Conservation (phyloP, 2,888 invertebrate species). For the Macrosiphum euphorbiae region DNA sequence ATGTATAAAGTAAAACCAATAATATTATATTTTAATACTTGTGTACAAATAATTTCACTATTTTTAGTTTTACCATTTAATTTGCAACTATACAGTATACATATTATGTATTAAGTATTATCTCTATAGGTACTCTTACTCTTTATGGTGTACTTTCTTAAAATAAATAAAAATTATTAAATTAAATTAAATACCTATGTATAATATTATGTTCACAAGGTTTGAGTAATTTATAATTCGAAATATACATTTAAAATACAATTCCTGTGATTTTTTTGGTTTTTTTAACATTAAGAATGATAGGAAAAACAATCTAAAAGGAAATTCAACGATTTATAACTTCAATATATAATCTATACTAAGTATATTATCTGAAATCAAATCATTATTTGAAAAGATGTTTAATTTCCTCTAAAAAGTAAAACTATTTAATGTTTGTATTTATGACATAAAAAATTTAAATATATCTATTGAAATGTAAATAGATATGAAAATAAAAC, state of each 20-base stretch:
- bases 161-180: background rate
- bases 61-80: background rate
- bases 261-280: background rate
- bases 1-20: background rate
- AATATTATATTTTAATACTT: background rate
- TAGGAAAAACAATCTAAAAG: background rate
- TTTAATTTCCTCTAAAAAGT: background rate
- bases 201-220: background rate
- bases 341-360: background rate
- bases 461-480: background rate
- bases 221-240: background rate
- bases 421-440: background rate
- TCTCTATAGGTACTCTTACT: background rate
- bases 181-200: background rate
- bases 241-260: background rate
- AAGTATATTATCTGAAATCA: background rate
- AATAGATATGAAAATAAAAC: background rate
- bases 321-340: background rate
- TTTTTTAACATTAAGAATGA: background rate
- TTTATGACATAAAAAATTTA: background rate
- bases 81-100: background rate
- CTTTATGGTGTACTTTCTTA: background rate
- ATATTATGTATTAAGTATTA: background rate
- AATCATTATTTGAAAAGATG: background rate
- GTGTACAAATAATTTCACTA: background rate